These are phyloP conservation scores for Porites evermanni DNA, from an alignment of 92 coral and sea anemone genomes.

Conservation along the genomic window DNA sequence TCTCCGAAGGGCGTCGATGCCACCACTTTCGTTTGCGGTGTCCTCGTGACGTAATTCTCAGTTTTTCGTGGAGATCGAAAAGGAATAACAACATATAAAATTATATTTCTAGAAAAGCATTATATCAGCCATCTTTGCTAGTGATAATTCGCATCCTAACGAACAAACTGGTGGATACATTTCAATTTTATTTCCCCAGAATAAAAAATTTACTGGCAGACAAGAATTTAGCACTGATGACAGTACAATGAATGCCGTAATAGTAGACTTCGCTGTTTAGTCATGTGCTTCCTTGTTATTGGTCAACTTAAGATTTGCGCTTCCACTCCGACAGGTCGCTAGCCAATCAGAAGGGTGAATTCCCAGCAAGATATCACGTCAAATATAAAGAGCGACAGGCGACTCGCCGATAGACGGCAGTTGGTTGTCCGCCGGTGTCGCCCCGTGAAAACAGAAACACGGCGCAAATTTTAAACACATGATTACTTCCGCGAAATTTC, in stretches of 20 bases:
- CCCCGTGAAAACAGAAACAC: constrained; percentile 36
- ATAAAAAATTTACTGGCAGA: constrained; percentile 37
- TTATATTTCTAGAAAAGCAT: background rate
- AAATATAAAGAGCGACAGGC: constrained; percentile 73
- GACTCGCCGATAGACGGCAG: constrained; percentile 75
- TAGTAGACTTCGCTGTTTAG: constrained; percentile 60
- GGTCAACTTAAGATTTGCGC: constrained; percentile 69
- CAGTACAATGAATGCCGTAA: constrained; percentile 69
- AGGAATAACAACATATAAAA: background rate
- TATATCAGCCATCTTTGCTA: background rate
- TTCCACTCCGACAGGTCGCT: constrained; percentile 87
- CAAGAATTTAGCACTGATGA: constrained; percentile 37
- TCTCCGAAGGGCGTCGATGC: background rate
- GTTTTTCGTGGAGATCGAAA: background rate
- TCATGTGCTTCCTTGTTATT: constrained; percentile 51
- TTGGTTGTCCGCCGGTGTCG: constrained; percentile 54
- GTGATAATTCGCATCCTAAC: background rate
- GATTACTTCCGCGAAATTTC: constrained; percentile 36
- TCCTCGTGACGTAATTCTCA: background rate
- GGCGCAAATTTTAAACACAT: constrained; percentile 14
- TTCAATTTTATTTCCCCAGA: constrained; percentile 8
- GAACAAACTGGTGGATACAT: constrained; percentile 1
- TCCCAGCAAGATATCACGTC: constrained; percentile 60
- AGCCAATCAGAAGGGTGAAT: constrained; percentile 72
- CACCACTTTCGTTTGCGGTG: background rate